Conservation (phyloP, 2,797 vertebrate species). For the Sebastiscus tertius region DNA sequence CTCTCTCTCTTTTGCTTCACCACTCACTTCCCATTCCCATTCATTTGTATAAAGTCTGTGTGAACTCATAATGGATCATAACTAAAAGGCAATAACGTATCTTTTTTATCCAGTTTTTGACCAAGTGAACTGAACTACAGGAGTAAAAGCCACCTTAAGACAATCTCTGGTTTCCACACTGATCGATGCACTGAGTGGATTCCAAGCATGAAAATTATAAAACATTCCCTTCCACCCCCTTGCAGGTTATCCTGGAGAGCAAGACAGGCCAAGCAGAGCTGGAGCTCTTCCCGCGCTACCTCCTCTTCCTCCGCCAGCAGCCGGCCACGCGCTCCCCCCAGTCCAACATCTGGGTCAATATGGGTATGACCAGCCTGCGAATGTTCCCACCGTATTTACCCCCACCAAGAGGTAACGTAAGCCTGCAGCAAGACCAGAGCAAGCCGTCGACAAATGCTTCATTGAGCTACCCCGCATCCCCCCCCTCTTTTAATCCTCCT, state of each 20-base stretch:
- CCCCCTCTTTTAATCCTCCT: constrained; percentile 38
- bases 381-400: constrained; percentile 95
- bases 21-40: background rate
- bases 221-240: background rate
- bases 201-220: background rate
- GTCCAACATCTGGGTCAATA: constrained; percentile 99
- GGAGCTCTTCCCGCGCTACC: constrained; percentile 94
- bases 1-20: too few relatives aligned
- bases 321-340: constrained; percentile 93
- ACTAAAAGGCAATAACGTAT: background rate
- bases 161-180: background rate
- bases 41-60: background rate
- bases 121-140: background rate
- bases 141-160: background rate
- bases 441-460: constrained; percentile 49
- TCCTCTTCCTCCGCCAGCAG: constrained; percentile 97
- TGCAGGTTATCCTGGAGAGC: constrained; percentile 93
- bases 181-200: background rate
- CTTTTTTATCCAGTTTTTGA: background rate
- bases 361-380: constrained; percentile 99
- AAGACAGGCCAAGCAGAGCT: constrained; percentile 87
- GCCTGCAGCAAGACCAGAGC: constrained; percentile 95
- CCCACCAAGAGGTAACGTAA: constrained; percentile 94
- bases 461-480: constrained; percentile 31
- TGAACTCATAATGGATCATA: background rate